Conservation (phyloP, 2,888 invertebrate genomes). For the Carterocephalus palaemon region DNA sequence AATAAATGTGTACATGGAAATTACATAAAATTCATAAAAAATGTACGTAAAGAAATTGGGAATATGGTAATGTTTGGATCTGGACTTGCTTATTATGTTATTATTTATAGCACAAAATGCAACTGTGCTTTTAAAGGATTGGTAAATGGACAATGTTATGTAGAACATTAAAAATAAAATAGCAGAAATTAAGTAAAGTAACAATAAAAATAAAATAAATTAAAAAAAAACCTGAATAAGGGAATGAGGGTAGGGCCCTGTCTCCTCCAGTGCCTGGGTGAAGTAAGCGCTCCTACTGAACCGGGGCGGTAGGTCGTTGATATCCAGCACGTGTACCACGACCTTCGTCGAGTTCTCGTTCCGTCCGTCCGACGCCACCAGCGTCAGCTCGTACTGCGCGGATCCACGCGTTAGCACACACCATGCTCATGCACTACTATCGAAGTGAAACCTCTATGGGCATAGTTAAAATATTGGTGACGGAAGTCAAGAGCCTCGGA, state of each 20-base stretch:
- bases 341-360: constrained; percentile 93
- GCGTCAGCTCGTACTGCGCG: constrained; percentile 89
- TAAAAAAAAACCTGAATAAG: constrained; percentile 84
- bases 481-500: too few relatives aligned
- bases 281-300: constrained; percentile 86
- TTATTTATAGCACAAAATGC: too few relatives aligned
- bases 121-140: too few relatives aligned
- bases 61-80: too few relatives aligned
- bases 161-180: constrained; percentile 8
- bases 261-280: constrained; percentile 87
- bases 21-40: too few relatives aligned
- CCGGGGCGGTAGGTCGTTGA: constrained; percentile 93
- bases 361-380: constrained; percentile 93
- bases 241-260: constrained; percentile 83
- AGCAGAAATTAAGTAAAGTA: constrained; percentile 26
- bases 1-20: too few relatives aligned
- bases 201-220: constrained; percentile 40
- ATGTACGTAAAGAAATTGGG: too few relatives aligned
- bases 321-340: constrained; percentile 89
- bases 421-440: constrained; percentile 68
- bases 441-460: too few relatives aligned
- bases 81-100: too few relatives aligned
- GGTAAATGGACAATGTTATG: too few relatives aligned
- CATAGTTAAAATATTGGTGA: too few relatives aligned
- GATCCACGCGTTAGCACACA: constrained; percentile 63